phyloP scores from a whole-genome alignment of 2,113 vertebrate genomes.

The Sturnus vulgaris region DNA sequence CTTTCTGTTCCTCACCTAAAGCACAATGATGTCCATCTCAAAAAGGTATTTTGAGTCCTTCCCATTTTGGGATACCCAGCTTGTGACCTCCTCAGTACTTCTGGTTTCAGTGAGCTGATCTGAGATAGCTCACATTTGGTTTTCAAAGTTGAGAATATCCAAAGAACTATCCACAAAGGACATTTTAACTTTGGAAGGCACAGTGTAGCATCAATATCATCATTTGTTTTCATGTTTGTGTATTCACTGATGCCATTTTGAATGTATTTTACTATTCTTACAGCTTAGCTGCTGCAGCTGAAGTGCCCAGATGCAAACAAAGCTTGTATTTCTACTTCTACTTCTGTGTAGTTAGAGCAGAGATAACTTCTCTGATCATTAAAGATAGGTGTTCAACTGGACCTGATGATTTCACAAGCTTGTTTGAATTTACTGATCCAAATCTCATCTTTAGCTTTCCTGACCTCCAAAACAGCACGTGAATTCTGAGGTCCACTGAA shows the following conservation, averaged over 20 bases:
- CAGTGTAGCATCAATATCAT: accelerated
- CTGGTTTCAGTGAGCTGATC: background rate
- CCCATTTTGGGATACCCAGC: background rate
- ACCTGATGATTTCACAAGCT: background rate
- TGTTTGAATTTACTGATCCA: background rate
- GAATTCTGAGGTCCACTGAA: background rate
- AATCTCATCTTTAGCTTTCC: background rate
- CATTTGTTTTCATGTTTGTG: background rate
- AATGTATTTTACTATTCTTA: background rate
- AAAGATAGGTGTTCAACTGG: background rate
- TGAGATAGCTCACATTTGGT: background rate
- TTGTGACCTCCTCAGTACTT: background rate
- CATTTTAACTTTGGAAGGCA: background rate
- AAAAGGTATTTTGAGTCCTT: background rate
- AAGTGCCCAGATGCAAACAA: background rate
- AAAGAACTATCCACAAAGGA: background rate
- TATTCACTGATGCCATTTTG: background rate
- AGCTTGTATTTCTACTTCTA: background rate
- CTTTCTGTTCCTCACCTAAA: background rate
- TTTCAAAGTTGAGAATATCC: background rate
- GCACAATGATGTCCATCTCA: background rate
- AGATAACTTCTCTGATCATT: background rate
- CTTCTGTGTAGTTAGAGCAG: background rate
- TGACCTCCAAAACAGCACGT: background rate
- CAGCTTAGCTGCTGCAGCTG: background rate